Base-by-base conservation (phyloP, 1,140 invertebrate species). In the Scaptomyza pallida region DNA sequence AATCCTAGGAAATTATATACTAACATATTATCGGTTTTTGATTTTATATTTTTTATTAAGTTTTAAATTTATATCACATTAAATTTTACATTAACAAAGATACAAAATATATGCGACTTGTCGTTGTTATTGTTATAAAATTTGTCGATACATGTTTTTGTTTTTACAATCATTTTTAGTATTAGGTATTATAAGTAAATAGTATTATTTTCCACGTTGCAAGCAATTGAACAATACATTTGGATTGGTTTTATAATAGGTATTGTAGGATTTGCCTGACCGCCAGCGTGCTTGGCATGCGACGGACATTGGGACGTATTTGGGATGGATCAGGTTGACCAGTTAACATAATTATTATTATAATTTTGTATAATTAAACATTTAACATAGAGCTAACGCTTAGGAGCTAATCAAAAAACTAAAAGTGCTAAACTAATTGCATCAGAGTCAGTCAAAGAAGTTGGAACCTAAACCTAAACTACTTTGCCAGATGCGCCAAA, bases 1-100 rank as follows among this genome's bases (percentile, higher is more conserved):
- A n/a, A n/a, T n/a, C n/a, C n/a, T n/a, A n/a, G n/a, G n/a, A n/a
- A n/a, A n/a, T n/a, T n/a, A n/a, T n/a, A n/a, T n/a, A n/a, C n/a
- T n/a, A n/a, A n/a, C n/a, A n/a, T n/a, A n/a, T n/a, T n/a, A n/a
- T n/a, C n/a, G n/a, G n/a, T n/a, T n/a, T n/a, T n/a, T n/a, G 12
- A 12, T 35, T 35, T 35, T 35, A 3, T 35, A 35, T 74, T 67
- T 70, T 80, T 86, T 78, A 72, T 86, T 81, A 62, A 55, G 54
- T 73, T 78, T 85, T 88, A 86, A 70, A 82, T 88, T 78, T 86
- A 86, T 86, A 86, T 86, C 82, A 86, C 82, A 86, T 86, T 88
- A 88, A 88, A 89, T 57, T 77, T 77, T 83, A 88, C 76, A 89
- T 89, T 89, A 89, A 89, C 68, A 77, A 79, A 78, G 59, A 78